Base-by-base conservation (phyloP, 2,113 vertebrate genomes). In the Bombycilla garrulus region DNA sequence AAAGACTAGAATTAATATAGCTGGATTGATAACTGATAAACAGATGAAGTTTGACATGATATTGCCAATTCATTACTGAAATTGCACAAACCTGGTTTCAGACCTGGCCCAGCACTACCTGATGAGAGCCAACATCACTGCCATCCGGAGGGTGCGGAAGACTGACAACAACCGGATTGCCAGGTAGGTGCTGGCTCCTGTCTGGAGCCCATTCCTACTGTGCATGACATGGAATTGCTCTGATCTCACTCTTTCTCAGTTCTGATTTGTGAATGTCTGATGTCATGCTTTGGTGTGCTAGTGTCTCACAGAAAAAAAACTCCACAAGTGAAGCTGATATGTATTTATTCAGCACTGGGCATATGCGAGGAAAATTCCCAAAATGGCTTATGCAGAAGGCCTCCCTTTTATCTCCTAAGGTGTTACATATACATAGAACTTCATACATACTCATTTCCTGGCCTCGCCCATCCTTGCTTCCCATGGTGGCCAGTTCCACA, bases 91-190 rank as follows among this genome's bases (percentile, higher is more conserved):
- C 31, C n/a, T 91, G 7, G 0, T 94, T 95, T 15, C 98, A 99
- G 99, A 99, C 97, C 96, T 99, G 96, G 99, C 99, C 80, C 99
- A 99, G 93, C 99, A 99, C 96, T 99, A 99, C 97, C 98, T 99
- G 97, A 97, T 99, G 97, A 98, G 98, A 96, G 99, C 99, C 36
- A 99, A 99, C 94, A 98, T 99, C 94, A 99, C 98, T 0, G 99
- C 99, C 5, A 99, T 99, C 93, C 99, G 99, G 64, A 98, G 99
- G 2, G 98, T 99, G 54, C 97, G 99, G 60, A 99, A 99, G 97
- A 99, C 99, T 0, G 99, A 99, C 98, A 99, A 99, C 97, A 99
- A 99, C 97, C 97, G 99, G 36, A 99, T 99, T 8, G 99, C 99
- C 64, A 98, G 99, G 99, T 99, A 35, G 93, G 33, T 1, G 2